Percentiles rank a stretch among this genome's conserved stretches.
These are phyloP conservation scores for Sternarchorhynchus goeldii DNA, from an alignment of 2,797 vertebrate species.

Conservation along the genomic window DNA sequence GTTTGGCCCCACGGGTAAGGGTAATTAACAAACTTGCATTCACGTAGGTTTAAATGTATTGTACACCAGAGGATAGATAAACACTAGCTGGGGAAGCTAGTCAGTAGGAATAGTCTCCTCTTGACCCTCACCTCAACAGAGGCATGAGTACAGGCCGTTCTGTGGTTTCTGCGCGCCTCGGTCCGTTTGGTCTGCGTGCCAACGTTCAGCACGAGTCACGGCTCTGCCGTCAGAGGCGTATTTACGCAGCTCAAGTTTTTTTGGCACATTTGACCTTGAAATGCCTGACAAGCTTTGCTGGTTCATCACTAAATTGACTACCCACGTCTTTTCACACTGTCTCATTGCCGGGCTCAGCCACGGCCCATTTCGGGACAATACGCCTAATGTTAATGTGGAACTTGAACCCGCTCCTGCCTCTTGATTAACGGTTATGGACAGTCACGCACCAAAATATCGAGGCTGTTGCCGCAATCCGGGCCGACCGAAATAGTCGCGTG, in stretches of 20 bases:
- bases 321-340: neutral
- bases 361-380: neutral
- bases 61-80: neutral
- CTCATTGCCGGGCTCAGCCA: neutral
- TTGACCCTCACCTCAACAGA: neutral
- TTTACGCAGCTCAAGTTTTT: slow-evolving; percentile 34
- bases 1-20: too few relatives aligned
- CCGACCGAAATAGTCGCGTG: neutral
- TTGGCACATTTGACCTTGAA: slow-evolving; percentile 21
- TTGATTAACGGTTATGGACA: neutral
- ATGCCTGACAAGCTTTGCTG: neutral
- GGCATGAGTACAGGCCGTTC: neutral
- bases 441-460: neutral
- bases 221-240: slow-evolving; percentile 36
- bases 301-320: neutral
- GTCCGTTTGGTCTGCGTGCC: slow-evolving; percentile 26
- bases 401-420: neutral
- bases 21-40: too few relatives aligned
- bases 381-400: neutral
- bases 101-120: neutral
- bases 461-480: neutral
- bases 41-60: too few relatives aligned
- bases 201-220: slow-evolving; percentile 21
- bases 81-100: neutral
- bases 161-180: neutral